Percentiles rank a stretch among this genome's conserved stretches.
phyloP scores from a whole-genome alignment of 2,888 invertebrate species.

The Apamea sordens region DNA sequence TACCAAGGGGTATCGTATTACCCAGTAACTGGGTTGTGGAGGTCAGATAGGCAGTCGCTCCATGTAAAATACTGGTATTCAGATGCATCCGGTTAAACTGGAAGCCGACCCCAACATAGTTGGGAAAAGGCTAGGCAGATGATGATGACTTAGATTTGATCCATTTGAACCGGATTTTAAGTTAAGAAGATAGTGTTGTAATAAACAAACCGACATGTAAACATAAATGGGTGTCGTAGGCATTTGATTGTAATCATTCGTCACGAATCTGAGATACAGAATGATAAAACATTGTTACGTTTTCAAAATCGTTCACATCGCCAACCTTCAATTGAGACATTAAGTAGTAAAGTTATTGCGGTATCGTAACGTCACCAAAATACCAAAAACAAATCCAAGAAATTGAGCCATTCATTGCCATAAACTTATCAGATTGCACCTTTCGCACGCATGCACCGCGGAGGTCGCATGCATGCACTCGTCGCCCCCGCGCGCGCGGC shows the following conservation, averaged over 20 bases:
- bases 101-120: no score
- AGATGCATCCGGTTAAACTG: no score
- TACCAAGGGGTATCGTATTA: no score
- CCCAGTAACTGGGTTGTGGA: no score
- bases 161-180: constrained; percentile 1
- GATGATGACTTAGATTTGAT: constrained; percentile 1
- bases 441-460: constrained; percentile 28
- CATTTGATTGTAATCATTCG: neutral
- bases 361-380: neutral
- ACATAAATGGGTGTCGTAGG: neutral
- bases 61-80: no score
- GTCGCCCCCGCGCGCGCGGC: constrained; percentile 25
- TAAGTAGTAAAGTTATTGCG: neutral
- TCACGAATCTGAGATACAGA: neutral
- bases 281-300: neutral
- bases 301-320: neutral
- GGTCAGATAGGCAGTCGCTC: no score
- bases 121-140: no score
- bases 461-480: constrained; percentile 52
- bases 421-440: constrained; percentile 48
- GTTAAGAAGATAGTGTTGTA: neutral
- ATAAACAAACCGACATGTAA: neutral
- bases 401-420: constrained; percentile 20
- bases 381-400: constrained; percentile 4
- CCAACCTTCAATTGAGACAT: neutral